Base-by-base conservation (phyloP, 2,797 vertebrate species). In the Setipinna tenuifilis region DNA sequence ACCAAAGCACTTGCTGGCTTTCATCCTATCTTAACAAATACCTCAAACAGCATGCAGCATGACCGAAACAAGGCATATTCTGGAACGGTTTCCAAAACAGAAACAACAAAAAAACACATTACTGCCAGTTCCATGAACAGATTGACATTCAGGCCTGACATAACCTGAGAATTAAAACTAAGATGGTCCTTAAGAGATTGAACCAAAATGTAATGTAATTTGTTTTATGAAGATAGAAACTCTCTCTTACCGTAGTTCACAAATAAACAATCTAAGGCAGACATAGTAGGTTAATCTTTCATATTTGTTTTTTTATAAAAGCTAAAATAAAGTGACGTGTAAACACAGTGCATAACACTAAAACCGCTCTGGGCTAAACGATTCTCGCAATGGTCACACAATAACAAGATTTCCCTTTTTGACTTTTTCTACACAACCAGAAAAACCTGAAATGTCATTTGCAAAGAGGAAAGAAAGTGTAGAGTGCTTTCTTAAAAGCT, bases 31-130 rank as follows among this genome's bases (percentile, higher is more conserved):
- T 65, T 65, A 28, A 25, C 62, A 11, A 75, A 75, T 17, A 75
- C 16, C 28, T 75, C 17, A 59, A 17, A 17, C 57, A 17, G 12
- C 57, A 84, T 84, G 86, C 83, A 85, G 83, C 19, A 61, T 68
- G 46, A 10, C 62, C 62, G 50, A 88, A 86, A 88, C 84, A 90
- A 89, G 89, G 89, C 88, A 90, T 87, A 80, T 87, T 88, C 83
- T 83, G 83, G 71, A 86, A 86, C 59, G 35, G 35, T 75, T 78
- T 31, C 58, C 83, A 83, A 41, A 41, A 54, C 50, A 54, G 48
- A 12, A 80, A 84, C 65, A 78, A 21, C 14, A 25, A 31, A 83
- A 17, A 23, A 35, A 12, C 35, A 75, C 41, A 54, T 86, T 50
- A 84, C 82, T 84, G 54, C 46, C 81, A 75, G n/a, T 61, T 58